Conservation (phyloP, 2,113 vertebrate genomes). For the Rhineura floridana region DNA sequence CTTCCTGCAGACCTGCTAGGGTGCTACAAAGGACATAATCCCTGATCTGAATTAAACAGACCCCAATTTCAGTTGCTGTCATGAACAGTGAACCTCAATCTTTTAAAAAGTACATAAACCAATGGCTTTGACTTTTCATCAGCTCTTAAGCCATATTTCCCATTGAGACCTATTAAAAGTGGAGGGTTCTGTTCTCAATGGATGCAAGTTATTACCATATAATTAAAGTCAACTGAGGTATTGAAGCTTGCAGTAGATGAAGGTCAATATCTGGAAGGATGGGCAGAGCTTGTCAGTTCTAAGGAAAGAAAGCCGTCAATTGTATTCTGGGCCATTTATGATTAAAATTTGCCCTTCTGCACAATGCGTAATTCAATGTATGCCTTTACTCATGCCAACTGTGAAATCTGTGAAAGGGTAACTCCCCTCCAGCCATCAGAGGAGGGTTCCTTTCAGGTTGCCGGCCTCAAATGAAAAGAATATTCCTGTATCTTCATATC, state of each 20-base stretch:
- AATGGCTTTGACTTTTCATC: background rate
- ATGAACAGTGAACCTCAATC: too few species aligned
- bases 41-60: background rate
- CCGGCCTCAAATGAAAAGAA: too few species aligned
- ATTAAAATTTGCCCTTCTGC: too few species aligned
- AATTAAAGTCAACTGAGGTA: background rate
- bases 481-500: too few species aligned
- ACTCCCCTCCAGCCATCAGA: too few species aligned
- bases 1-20: too few species aligned
- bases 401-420: too few species aligned
- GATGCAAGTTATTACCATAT: background rate
- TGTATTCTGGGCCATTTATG: too few species aligned
- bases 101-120: background rate
- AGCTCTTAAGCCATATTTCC: background rate
- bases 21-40: background rate
- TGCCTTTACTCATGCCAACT: too few species aligned
- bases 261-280: background rate
- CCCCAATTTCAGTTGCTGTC: background rate
- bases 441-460: too few species aligned
- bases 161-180: background rate
- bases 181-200: background rate
- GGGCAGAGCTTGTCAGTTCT: background rate
- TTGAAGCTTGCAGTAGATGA: background rate
- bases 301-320: background rate
- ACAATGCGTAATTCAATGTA: too few species aligned